Evolutionary conservation across 2,113 vertebrate species (phyloP), one percentile per base, ranked within the genome.

Genomic region (Oncorhynchus tshawytscha): DNA sequence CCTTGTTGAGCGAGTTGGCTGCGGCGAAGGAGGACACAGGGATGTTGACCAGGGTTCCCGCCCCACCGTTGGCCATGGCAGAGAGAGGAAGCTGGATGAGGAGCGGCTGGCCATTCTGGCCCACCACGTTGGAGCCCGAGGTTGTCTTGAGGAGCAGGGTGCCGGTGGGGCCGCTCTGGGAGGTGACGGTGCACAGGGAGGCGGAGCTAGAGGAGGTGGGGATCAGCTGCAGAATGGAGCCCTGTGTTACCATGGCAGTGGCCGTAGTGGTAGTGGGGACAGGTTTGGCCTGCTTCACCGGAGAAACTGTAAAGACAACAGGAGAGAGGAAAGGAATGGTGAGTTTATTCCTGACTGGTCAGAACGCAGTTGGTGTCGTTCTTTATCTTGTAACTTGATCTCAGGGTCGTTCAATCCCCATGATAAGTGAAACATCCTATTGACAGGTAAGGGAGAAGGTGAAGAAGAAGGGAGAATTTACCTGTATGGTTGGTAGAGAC

Each of bases 21-120:
- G 90, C 85, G 25, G 88, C 84, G 60, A 94, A 82, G 20, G 92
- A 90, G 22, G 93, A 92, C 29, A 93, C 90, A 0, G 92, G 92
- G 67, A 94, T 88, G 82, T 91, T 91, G 84, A 92, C 89, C 66
- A 94, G 77, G 0, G 92, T 83, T 54, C 93, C 93, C 1, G 81
- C 67, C 81, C 91, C 92, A n/a, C 91, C 89, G 0, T 91, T 91
- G 15, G 89, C 67, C 81, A 93, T 79, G 2, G 92, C 13, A 22
- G 65, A 89, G 39, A 94, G 77, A 25, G 92, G 92, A 29, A 93
- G 89, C 85, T 94, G 93, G 75, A 94, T 93, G 79, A 94, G 90
- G 8, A 94, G 83, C 0, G 92, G 88, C 85, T 93, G 92, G 51
- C 91, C 90, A 7, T 54, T 54, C 0, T 83, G 39, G 20, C 87